Evolutionary conservation across 2,113 vertebrate species (phyloP).

Genomic region (Oreochromis tanganicae): DNA sequence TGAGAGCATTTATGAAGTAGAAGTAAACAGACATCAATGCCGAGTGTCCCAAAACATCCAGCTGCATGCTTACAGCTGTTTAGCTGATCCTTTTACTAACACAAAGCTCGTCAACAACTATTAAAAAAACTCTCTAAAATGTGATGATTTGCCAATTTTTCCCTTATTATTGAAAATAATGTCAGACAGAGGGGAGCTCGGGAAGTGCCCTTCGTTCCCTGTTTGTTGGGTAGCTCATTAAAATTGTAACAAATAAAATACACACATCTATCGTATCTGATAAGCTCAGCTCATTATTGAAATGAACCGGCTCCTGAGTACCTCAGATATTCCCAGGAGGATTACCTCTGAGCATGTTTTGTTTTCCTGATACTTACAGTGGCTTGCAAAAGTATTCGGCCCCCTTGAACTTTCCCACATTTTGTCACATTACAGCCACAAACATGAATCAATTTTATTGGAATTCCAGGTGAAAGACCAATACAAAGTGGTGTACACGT

Average conservation of each 20-base stretch:
- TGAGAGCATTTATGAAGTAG: not conserved
- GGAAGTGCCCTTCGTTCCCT: not conserved
- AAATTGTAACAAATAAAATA: not conserved
- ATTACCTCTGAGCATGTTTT: not conserved
- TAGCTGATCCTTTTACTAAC: not conserved
- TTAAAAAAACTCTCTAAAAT: not conserved
- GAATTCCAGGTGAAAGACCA: too few relatives aligned
- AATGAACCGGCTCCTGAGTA: not conserved
- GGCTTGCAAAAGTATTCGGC: too few relatives aligned
- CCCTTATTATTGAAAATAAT: not conserved
- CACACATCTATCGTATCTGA: not conserved
- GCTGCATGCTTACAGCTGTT: not conserved
- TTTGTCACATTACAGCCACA: too few relatives aligned
- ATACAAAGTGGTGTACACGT: too few relatives aligned
- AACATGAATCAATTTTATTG: too few relatives aligned
- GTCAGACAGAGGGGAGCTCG: not conserved
- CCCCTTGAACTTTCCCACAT: too few relatives aligned
- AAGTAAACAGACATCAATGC: not conserved
- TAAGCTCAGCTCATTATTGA: not conserved
- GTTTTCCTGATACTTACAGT: not conserved
- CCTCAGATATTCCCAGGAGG: not conserved
- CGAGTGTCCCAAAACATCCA: not conserved
- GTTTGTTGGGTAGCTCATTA: not conserved
- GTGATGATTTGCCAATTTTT: accelerated
- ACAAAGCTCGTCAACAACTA: not conserved